Conservation (phyloP, 2,797 vertebrate genomes). For the Mustela erminea region DNA sequence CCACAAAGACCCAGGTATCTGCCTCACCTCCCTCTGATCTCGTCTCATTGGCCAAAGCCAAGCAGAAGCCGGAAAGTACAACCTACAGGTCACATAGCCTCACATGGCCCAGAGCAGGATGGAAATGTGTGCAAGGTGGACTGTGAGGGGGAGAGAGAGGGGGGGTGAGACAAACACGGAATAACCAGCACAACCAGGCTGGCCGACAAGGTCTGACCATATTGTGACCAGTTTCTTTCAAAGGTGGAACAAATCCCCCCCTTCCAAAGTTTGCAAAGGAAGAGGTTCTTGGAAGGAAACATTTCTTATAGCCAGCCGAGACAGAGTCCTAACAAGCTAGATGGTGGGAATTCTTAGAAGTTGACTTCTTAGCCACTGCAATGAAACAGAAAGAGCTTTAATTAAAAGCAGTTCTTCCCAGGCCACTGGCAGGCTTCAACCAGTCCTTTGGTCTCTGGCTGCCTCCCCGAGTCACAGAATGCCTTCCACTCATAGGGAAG, state of each 20-base stretch:
- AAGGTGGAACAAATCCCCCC: neutral
- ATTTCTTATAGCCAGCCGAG: neutral
- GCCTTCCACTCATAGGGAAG: neutral
- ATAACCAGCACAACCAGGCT: neutral
- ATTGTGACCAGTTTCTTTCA: neutral
- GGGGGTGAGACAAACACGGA: neutral
- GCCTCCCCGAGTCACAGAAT: neutral
- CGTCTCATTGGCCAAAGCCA: neutral
- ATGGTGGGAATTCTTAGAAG: neutral
- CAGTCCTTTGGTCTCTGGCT: neutral
- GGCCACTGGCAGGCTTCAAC: neutral
- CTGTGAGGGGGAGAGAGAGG: accelerated
- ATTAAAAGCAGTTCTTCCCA: conserved; percentile 13
- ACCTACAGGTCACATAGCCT: neutral
- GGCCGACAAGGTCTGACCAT: neutral
- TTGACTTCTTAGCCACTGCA: neutral
- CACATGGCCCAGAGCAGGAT: neutral
- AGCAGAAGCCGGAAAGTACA: neutral
- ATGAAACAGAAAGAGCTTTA: neutral
- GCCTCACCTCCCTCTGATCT: neutral
- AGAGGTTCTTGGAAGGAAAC: conserved; percentile 33
- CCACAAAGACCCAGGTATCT: accelerated
- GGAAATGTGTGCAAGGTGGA: neutral
- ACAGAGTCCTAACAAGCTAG: neutral
- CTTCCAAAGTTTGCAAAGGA: neutral